Percentiles rank a stretch among this genome's conserved stretches.
These are phyloP conservation scores for Pseudomyrmex gracilis DNA, from an alignment of 1,140 invertebrate genomes.

Conservation along the genomic window DNA sequence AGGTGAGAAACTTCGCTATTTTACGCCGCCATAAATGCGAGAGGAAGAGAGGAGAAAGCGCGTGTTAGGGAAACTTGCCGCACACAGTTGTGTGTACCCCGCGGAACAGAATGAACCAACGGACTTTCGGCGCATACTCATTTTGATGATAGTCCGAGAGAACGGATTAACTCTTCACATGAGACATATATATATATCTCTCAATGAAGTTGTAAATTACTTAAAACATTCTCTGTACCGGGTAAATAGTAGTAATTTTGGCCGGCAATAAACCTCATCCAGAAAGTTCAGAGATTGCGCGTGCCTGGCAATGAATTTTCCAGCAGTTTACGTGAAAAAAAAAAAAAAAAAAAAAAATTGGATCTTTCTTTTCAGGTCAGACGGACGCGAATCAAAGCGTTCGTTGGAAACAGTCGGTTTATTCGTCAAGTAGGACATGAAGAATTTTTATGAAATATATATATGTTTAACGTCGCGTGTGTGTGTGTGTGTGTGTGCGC, in stretches of 20 bases:
- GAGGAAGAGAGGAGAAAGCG: neutral
- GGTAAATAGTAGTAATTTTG: no score
- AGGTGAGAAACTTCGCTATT: conserved; percentile 59
- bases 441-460: neutral
- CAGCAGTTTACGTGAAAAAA: neutral
- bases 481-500: no score
- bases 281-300: neutral
- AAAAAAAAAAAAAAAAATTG: no score
- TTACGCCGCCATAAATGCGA: conserved; percentile 29
- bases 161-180: conserved; percentile 18
- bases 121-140: neutral
- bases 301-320: neutral
- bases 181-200: neutral
- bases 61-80: conserved; percentile 30
- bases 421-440: neutral
- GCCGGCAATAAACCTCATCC: neutral
- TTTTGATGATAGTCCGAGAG: conserved; percentile 1
- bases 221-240: neutral
- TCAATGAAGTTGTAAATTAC: conserved; percentile 1
- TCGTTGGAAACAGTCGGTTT: neutral
- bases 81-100: conserved; percentile 5
- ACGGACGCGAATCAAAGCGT: neutral
- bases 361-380: neutral
- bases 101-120: conserved; percentile 24
- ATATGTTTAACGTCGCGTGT: neutral